These are phyloP conservation scores for Metallyticus violacea DNA, from an alignment of 2,888 invertebrate species.

Conservation along the genomic window DNA sequence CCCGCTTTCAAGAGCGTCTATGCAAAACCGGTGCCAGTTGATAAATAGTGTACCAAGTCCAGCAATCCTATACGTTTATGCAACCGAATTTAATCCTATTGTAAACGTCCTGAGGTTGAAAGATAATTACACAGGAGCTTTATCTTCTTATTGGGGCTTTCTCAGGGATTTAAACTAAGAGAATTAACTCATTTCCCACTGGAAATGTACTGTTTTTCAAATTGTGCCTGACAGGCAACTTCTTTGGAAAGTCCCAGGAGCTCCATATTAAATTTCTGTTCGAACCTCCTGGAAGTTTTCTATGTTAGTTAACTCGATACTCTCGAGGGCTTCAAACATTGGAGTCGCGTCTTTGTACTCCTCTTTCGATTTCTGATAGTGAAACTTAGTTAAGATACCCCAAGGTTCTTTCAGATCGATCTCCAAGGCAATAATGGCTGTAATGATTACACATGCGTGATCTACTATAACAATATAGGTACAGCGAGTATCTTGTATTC, in stretches of 20 bases:
- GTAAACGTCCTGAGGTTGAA: not conserved
- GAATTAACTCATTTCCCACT: not conserved
- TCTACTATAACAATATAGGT: too few relatives aligned
- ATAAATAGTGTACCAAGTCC: too few relatives aligned
- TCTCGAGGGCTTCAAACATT: not conserved
- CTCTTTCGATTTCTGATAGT: not conserved
- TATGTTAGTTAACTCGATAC: not conserved
- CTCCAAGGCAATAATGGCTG: not conserved
- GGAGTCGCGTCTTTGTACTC: not conserved
- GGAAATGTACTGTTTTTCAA: not conserved
- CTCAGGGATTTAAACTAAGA: not conserved
- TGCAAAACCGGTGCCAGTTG: too few relatives aligned
- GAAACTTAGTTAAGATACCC: too few relatives aligned
- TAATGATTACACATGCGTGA: too few relatives aligned
- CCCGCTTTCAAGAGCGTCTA: too few relatives aligned
- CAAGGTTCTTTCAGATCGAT: too few relatives aligned
- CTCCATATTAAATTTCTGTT: not conserved
- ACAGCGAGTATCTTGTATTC: too few relatives aligned
- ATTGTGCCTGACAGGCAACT: not conserved
- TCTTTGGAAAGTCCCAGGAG: not conserved
- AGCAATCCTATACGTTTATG: too few relatives aligned
- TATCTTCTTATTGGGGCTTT: not conserved
- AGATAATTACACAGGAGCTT: not conserved
- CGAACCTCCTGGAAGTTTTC: not conserved
- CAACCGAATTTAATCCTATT: not conserved